phyloP scores from a whole-genome alignment of 2,113 vertebrate genomes.

The Otocyon megalotis region DNA sequence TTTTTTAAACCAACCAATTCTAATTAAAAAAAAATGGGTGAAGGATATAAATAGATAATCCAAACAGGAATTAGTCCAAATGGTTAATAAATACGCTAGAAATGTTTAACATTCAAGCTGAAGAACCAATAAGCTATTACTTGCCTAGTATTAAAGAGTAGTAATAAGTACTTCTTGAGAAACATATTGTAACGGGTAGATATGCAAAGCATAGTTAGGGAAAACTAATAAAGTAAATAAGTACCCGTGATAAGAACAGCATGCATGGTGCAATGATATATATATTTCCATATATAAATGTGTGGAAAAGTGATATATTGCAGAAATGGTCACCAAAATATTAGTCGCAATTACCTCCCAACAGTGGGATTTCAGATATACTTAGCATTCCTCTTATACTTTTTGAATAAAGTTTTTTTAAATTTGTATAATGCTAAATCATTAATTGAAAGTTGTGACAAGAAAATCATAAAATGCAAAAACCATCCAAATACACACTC shows the following conservation, averaged over 20 bases:
- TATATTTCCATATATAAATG: neutral
- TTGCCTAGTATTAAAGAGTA: neutral
- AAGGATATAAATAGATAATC: neutral
- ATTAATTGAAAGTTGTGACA: slow-evolving; percentile 38
- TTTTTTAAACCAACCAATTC: neutral
- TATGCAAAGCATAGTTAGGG: neutral
- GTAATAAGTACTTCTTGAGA: neutral
- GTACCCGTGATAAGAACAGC: neutral
- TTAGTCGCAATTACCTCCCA: neutral
- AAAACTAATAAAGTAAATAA: neutral
- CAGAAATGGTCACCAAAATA: neutral
- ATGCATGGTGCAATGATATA: neutral
- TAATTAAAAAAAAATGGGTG: neutral
- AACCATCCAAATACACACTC: neutral
- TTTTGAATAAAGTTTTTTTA: neutral
- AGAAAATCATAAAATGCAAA: slow-evolving; percentile 53
- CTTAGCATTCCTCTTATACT: neutral
- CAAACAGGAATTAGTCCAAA: neutral
- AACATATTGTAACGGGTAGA: neutral
- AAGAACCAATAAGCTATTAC: slow-evolving; percentile 15
- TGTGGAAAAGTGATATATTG: too few species aligned
- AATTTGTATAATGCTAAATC: neutral
- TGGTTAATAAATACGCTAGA: neutral
- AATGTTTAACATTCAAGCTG: neutral
- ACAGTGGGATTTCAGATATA: neutral